These are phyloP conservation scores for Calameuta pallipes DNA, from an alignment of 2,888 invertebrate species.

Conservation along the genomic window DNA sequence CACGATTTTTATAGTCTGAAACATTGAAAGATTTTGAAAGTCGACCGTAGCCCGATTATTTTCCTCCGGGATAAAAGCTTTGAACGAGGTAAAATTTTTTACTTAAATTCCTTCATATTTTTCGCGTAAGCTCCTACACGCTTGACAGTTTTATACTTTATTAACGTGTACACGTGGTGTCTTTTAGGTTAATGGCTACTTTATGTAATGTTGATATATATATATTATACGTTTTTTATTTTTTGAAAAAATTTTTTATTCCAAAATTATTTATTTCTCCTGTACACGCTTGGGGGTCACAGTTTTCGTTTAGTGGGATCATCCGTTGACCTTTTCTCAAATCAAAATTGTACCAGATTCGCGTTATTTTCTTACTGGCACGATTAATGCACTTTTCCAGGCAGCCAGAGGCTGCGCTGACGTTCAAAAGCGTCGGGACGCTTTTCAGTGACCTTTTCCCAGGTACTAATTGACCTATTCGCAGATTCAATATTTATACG, in stretches of 20 bases:
- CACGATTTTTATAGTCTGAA: neutral
- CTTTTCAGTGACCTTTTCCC: neutral
- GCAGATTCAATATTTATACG: neutral
- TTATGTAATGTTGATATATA: neutral
- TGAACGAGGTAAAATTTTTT: neutral
- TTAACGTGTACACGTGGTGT: fast-evolving
- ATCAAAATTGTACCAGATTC: neutral
- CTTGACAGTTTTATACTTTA: neutral
- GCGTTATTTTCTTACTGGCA: neutral
- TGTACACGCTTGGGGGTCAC: neutral
- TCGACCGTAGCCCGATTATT: neutral
- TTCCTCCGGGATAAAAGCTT: neutral
- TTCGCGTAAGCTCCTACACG: neutral
- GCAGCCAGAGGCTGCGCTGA: neutral
- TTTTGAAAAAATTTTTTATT: neutral
- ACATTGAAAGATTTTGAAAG: neutral
- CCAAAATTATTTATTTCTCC: neutral
- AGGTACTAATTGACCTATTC: neutral
- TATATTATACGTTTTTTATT: neutral
- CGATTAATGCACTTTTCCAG: neutral
- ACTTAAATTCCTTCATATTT: neutral
- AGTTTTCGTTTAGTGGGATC: neutral
- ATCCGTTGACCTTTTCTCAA: neutral
- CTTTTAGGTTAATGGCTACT: neutral
- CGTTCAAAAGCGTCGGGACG: neutral